These are phyloP conservation scores for Trachymyrmex cornetzi DNA, from an alignment of 1,140 invertebrate genomes.

Conservation along the genomic window DNA sequence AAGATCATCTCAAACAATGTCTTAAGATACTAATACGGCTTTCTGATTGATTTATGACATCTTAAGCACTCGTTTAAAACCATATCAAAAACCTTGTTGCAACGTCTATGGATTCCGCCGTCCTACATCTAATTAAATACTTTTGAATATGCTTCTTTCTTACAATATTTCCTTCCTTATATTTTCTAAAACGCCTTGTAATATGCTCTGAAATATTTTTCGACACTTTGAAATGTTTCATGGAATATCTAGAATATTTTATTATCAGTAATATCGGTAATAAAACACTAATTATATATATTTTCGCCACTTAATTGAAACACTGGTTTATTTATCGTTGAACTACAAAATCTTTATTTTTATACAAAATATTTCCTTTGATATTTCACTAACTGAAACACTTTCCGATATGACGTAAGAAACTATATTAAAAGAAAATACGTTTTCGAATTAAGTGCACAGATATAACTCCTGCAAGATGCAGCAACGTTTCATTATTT, in stretches of 20 bases:
- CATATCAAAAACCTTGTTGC: too few species aligned
- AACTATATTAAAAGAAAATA: background rate
- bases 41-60: too few species aligned
- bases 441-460: background rate
- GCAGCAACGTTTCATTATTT: too few species aligned
- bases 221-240: too few species aligned
- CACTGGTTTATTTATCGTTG: background rate
- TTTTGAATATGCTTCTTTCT: background rate
- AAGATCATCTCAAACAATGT: too few species aligned
- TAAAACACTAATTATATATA: background rate
- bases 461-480: too few species aligned
- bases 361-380: background rate
- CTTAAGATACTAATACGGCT: too few species aligned
- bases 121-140: background rate
- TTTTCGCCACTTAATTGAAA: background rate
- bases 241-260: background rate
- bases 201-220: background rate
- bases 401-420: background rate
- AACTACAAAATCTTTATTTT: background rate
- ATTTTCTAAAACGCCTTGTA: background rate
- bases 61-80: too few species aligned
- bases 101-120: too few species aligned
- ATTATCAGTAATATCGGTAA: background rate
- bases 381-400: background rate
- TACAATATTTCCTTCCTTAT: background rate